Evolutionary conservation across 1,140 invertebrate genomes (phyloP), one percentile per base, ranked within the genome.

Genomic region (Drosophila rhopaloa): DNA sequence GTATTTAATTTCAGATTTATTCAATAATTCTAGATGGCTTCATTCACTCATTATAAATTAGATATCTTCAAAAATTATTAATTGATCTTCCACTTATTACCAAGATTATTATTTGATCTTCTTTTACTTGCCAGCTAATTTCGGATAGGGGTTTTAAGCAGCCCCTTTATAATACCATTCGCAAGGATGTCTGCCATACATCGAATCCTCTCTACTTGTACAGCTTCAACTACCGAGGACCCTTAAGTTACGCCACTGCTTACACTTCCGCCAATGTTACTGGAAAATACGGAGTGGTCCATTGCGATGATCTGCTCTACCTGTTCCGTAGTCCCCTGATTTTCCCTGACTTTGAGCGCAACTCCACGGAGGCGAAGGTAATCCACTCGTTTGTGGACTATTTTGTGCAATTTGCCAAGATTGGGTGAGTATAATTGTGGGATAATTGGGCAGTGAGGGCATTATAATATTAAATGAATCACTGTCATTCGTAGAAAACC

Each of bases 281-380:
- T 1, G 48, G 59, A 0, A 72, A 92, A 46, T 92, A 91, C 48
- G 91, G 85, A 4, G 85, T 90, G 0, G 90, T 91, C 0, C 92
- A 92, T 46, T 92, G 91, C 50, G 92, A 92, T 72, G 91, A 92
- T 74, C 54, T 92, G 5, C 76, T 92, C 29, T 92, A 92, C 51
- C 46, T 92, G 0, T 89, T 92, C 40, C 79, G 82, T 4, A 84
- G 90, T 54, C 91, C 91, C 1, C 10, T 77, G 41, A 8, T 92
- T 0, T 92, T 92, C 54, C 66, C 78, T 0, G 91, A 92, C 50
- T 92, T 92, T 37, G 46, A 62, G 5, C 56, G 57, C 5, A 76
- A 80, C 55, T 90, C 85, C 5, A 75, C 76, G 1, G 80, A 92
- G 47, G 80, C 91, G 1, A 43, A 58, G 29, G 62, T 90, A 0